Conservation (phyloP, 2,797 vertebrate species). For the Tragelaphus eurycerus region DNA sequence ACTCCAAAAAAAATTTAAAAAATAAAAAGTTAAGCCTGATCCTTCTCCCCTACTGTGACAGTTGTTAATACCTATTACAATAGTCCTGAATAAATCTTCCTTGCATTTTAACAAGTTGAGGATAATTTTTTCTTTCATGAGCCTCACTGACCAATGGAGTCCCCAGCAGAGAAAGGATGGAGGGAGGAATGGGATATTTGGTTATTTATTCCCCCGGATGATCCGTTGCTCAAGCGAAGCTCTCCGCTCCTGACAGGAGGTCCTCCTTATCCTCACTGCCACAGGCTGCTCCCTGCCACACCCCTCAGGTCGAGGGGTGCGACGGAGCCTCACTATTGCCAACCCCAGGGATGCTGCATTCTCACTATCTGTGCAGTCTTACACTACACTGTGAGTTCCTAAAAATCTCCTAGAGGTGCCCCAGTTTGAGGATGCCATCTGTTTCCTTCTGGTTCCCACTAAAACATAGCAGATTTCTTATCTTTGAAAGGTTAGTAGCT, state of each 20-base stretch:
- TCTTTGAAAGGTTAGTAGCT: background rate
- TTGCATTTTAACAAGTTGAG: conserved; percentile 7
- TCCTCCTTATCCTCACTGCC: background rate
- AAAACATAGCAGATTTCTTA: background rate
- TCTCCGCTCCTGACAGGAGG: background rate
- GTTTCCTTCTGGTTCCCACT: background rate
- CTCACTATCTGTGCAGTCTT: background rate
- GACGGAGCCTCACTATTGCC: background rate
- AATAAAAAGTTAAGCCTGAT: background rate
- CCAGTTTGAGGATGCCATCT: background rate
- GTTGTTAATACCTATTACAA: background rate
- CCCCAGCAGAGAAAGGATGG: background rate
- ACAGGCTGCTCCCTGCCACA: background rate
- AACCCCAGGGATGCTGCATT: background rate
- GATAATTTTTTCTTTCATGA: conserved; percentile 14
- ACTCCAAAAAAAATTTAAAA: background rate
- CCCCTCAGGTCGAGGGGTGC: background rate
- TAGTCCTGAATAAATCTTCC: background rate
- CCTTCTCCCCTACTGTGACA: background rate
- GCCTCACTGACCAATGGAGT: background rate
- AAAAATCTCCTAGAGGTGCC: background rate
- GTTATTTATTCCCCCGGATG: background rate
- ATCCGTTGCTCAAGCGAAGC: background rate
- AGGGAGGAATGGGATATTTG: background rate
- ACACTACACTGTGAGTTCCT: background rate